Evolutionary conservation across 2,113 vertebrate genomes (phyloP), one percentile per base, ranked within the genome.

Genomic region (Carassius auratus): DNA sequence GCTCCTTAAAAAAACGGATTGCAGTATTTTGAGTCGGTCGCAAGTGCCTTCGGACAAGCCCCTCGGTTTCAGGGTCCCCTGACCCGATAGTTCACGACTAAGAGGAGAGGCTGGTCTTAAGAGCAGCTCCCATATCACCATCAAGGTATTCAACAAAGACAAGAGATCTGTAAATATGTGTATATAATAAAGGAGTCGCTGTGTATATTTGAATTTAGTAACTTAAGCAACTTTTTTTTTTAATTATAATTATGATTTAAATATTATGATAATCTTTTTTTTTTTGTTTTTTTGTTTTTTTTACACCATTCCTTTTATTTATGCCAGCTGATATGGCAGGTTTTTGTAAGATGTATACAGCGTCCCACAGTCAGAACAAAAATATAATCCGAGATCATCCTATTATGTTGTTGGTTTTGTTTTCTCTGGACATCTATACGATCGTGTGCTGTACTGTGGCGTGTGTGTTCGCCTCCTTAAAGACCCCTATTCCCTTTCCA

Each of bases 181-280:
- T 99, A 99, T 93, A 99, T 98, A 98, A 95, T 96, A 96, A 98
- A 96, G 94, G 96, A 97, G 96, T 97, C 96, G 94, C 96, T 98
- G 96, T 99, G 97, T 98, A 98, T 98, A 99, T 99, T 98, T 98
- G 97, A 98, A 92, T 96, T 98, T 96, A 97, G 96, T 97, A 97
- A 98, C 95, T 96, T 97, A 97, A 95, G 95, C 96, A 94, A 95
- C 92, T 96, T 94, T 96, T 96, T 95, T 92, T 91, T 91, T 76
- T 75, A 45, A 80, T 90, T 91, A 84, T 83, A 30, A 84, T 76
- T 82, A 61, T 81, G 42, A 75, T 84, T 80, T 48, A 79, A 79
- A 62, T 81, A 30, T 52, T 52, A 50, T 85, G 36, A 55, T 83
- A 55, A 26, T 83, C 69, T 4, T 38, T 69, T 33, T 75, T 84